Evolutionary conservation across 2,888 invertebrate species (phyloP), one percentile per base, ranked within the genome.

Genomic region (Smittia sp.): DNA sequence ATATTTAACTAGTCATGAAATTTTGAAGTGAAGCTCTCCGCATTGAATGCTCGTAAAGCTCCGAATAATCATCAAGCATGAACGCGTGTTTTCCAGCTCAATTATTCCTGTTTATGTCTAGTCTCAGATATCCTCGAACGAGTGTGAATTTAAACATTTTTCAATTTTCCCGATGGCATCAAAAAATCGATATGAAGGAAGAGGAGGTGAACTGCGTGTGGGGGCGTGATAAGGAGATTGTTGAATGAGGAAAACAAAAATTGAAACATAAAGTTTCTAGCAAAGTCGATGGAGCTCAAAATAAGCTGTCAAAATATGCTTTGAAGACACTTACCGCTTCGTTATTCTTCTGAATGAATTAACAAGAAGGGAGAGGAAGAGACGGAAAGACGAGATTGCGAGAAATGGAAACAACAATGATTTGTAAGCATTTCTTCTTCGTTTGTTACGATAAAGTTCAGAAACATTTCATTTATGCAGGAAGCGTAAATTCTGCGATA

Each of bases 321-420:
- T 32, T 6, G 46, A 13, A 6, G 38, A n/a, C 20, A 72, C 70
- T 72, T 62, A 72, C 70, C 54, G 58, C 58, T 15, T 72, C 70
- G 39, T 72, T 72, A 32, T 72, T 38, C 62, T 72, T 72, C 70
- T 72, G 70, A 72, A 62, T 24, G 15, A 67, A 67, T 38, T 20
- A 27, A 38, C 15, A 27, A 65, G 27, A 68, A 68, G 46, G 46
- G n/a, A 52, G 15, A 20, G 68, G 68, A 72, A 72, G 58, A 15
- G 25, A 63, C 15, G 25, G 25, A 13, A 13, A 63, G 24, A 66
- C 11, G 39, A 66, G 38, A 18, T n/a, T n/a, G n/a, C n/a, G n/a
- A n/a, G n/a, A n/a, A 32, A n/a, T 38, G 65, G 65, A 69, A 69
- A 46, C 32, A 32, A 32, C 32, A 32, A 32, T 6, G 32, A 32